Base-by-base conservation (phyloP, 2,888 invertebrate species). In the Lasioglossum villosulum region DNA sequence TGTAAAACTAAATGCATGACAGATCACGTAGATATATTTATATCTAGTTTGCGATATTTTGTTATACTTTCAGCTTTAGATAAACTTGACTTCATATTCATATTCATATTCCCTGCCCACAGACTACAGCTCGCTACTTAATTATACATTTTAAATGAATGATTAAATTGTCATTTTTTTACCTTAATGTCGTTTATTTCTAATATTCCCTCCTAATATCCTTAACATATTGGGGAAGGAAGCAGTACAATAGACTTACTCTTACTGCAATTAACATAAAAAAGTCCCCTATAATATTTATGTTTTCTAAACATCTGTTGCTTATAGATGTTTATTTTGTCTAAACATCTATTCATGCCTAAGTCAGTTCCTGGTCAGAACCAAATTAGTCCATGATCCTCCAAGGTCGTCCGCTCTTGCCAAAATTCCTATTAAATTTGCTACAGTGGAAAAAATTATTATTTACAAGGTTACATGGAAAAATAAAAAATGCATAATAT, bases 71-170 rank as follows among this genome's bases (percentile, higher is more conserved):
- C 45, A 59, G 45, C 27, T 82, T 68, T 10, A 63, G 66, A 75
- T 74, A 45, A 48, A 76, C 37, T 59, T 39, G 30, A 52, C 82
- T 75, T 48, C 56, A 42, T 84, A 77, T 70, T 14, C 37, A 27
- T 75, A 77, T 74, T 12, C 37, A 37, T 75, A 77, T 68, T 16
- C 12, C 68, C 37, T 68, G 23, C 19, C 37, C 52, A 30, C 42
- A 45, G 59, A 59, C 75, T 83, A 66, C 66, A 52, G 71, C 42
- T 75, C 39, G 27, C 56, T 75, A 71, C 34, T 71, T 71, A 71
- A 48, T 56, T 74, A 74, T 75, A 71, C 56, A 74, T 80, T 75
- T 56, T 37, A 37, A 70, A 70, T 48, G 59, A 80, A 75, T 59
- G 56, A 39, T 79, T 74, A 68, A 76, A 77, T 79, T 56, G 63